Evolutionary conservation across 2,888 invertebrate species (phyloP), one percentile per base, ranked within the genome.

Genomic region (Cerceris ruficornis): DNA sequence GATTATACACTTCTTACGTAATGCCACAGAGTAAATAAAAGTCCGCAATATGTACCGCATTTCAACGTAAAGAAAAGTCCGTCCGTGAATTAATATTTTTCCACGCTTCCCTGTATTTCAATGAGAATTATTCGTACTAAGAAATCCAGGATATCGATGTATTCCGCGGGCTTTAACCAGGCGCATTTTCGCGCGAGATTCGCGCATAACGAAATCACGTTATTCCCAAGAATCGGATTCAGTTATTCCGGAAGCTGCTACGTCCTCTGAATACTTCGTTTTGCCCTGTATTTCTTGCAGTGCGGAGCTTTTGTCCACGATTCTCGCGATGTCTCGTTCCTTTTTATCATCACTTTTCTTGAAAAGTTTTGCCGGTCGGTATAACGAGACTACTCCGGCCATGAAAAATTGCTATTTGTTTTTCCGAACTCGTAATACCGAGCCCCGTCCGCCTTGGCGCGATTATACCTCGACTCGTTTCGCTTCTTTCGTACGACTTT

Each of bases 221-320:
- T 68, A 71, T 75, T 75, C 64, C 58, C 39, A 28, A 50, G 50
- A 42, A 78, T 54, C 42, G 50, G 59, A 78, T 80, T 71, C 58
- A 69, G 55, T 75, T 80, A 75, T 78, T 61, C 65, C n/a, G 7
- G 55, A 70, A 28, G 13, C 50, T n/a, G 57, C 61, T 28, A 70
- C 50, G 60, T 17, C 62, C 49, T 39, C 72, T 66, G 76, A 72
- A 76, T 76, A 69, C 59, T 69, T 69, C 75, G 60, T 70, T 75
- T n/a, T 42, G 46, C 64, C 46, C 13, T 46, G 64, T 42, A 52
- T 59, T 41, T 49, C 39, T 64, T 58, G 49, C 42, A 75, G 70
- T 70, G 64, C 50, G 62, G 28, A 57, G 57, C 61, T 66, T 75
- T 58, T 74, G 57, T 77, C 50, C 57, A 41, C 42, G 17, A 13